phyloP scores from a whole-genome alignment of 1,140 invertebrate species.

The Drosophila jambulina region DNA sequence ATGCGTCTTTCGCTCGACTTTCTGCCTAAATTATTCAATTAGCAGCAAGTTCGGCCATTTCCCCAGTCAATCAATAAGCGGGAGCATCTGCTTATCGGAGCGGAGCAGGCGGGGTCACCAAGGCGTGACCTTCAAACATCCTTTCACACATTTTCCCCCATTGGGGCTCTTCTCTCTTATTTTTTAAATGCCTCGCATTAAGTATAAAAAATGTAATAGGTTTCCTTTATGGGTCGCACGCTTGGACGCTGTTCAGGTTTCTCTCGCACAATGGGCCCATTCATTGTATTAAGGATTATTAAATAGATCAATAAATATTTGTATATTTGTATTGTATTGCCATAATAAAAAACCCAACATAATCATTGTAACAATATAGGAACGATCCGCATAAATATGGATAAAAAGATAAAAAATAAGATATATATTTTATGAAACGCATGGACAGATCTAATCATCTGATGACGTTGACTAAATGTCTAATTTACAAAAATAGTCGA shows the following conservation, averaged over 20 bases:
- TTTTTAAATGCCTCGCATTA: constrained; percentile 66
- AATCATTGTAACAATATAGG: not conserved
- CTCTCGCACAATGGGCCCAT: not conserved
- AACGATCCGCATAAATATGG: not conserved
- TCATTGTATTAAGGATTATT: not conserved
- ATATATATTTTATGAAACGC: too few species aligned
- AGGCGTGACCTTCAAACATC: constrained; percentile 73
- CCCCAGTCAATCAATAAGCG: constrained; percentile 39
- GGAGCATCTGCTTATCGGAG: constrained; percentile 56
- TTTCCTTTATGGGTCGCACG: constrained; percentile 59
- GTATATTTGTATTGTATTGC: too few species aligned
- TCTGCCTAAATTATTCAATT: constrained; percentile 60
- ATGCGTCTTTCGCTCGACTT: constrained; percentile 27
- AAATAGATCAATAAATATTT: not conserved
- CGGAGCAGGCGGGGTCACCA: constrained; percentile 42
- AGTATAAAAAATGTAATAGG: constrained; percentile 74
- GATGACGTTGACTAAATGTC: not conserved
- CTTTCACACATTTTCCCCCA: constrained; percentile 52
- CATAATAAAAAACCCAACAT: not conserved
- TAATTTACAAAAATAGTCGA: too few species aligned
- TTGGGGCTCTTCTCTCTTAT: constrained; percentile 28
- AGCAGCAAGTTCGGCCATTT: constrained; percentile 34
- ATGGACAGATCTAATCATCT: not conserved
- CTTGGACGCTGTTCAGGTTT: constrained; percentile 26
- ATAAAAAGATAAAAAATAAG: too few species aligned